Percentiles rank a stretch among this genome's conserved stretches.
Evolutionary conservation across 30 jellyfish, hydroid and myxozoan species (phyloP).

Genomic region (Pseudorhiza aurosa): DNA sequence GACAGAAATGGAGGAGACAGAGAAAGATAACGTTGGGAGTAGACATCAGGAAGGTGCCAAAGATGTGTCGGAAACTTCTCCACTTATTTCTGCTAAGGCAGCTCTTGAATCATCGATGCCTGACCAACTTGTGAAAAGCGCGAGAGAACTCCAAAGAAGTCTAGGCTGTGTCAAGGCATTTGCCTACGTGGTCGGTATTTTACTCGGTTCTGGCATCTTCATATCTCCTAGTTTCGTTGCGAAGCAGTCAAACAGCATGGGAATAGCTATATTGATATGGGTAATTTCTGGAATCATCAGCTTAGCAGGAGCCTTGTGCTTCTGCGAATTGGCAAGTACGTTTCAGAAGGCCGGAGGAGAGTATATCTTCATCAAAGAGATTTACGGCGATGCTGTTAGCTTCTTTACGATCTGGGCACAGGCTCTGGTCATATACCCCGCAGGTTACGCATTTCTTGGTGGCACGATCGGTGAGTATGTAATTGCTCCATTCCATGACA

Average conservation of each 20-base stretch:
- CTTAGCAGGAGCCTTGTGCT: conserved; percentile 26
- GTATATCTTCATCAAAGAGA: neutral
- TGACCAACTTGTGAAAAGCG: too few species aligned
- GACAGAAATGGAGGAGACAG: too few species aligned
- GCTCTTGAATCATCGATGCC: too few species aligned
- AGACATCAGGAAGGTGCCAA: too few species aligned
- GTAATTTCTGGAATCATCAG: neutral
- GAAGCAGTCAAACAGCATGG: conserved; percentile 16
- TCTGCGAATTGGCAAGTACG: conserved; percentile 30
- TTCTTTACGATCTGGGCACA: neutral
- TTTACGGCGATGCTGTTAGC: conserved; percentile 9
- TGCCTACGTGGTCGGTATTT: conserved; percentile 9
- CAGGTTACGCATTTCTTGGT: neutral
- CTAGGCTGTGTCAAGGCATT: neutral
- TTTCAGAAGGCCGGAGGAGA: conserved; percentile 15
- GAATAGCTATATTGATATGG: conserved; percentile 9
- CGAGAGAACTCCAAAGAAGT: neutral
- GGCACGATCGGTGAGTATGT: conserved; percentile 13
- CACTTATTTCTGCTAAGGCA: too few species aligned
- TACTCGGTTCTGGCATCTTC: conserved; percentile 13
- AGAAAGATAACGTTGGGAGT: too few species aligned
- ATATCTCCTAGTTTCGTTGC: conserved; percentile 6
- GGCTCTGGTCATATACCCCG: neutral
- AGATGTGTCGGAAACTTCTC: too few species aligned
- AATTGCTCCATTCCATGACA: conserved; percentile 2